A percentile compares a stretch with the other conserved stretches of the same genome.
phyloP scores from a whole-genome alignment of 2,888 invertebrate genomes.

The Dermolepida albohirtum region DNA sequence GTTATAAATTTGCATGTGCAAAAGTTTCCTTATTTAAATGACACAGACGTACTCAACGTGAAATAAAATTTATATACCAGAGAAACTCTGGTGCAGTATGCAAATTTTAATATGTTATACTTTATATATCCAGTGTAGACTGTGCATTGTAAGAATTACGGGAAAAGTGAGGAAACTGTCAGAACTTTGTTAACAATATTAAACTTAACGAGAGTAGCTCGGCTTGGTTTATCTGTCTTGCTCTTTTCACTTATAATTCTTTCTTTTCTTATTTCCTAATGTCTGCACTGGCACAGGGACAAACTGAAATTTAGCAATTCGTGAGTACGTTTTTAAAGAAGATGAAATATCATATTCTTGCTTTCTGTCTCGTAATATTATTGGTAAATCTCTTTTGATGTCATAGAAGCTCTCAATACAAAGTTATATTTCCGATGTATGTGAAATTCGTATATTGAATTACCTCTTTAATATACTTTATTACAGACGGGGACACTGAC shows the following conservation, averaged over 20 bases:
- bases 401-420: too few relatives aligned
- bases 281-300: background rate
- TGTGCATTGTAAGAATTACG: conserved; percentile 29
- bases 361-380: too few relatives aligned
- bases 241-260: conserved; percentile 22
- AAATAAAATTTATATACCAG: conserved; percentile 26
- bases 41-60: conserved; percentile 10
- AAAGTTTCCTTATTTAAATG: conserved; percentile 17
- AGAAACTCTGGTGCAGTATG: conserved; percentile 19
- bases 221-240: conserved; percentile 26
- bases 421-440: too few relatives aligned
- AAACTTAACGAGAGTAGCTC: conserved; percentile 32
- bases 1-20: conserved; percentile 11
- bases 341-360: background rate
- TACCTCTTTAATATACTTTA: too few relatives aligned
- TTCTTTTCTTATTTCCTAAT: conserved; percentile 18
- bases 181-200: conserved; percentile 36
- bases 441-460: too few relatives aligned
- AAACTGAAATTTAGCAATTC: conserved; percentile 10
- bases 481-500: too few relatives aligned
- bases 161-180: conserved; percentile 35
- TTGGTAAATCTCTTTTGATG: conserved; percentile 2
- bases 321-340: conserved; percentile 6
- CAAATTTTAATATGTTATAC: conserved; percentile 38
- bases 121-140: conserved; percentile 27